These are phyloP conservation scores for Clamator glandarius DNA, from an alignment of 2,797 vertebrate species.

Conservation along the genomic window DNA sequence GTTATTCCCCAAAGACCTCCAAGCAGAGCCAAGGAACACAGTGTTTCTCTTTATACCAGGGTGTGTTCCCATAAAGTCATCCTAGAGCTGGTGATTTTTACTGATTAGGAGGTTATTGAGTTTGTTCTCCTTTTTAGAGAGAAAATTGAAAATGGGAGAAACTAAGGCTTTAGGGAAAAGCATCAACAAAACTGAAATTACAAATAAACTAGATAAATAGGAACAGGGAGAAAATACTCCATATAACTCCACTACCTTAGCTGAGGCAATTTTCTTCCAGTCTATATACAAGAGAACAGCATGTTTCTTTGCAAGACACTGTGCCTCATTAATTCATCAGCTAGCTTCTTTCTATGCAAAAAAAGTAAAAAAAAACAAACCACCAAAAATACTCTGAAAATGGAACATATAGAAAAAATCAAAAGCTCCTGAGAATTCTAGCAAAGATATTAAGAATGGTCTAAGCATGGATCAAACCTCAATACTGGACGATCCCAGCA, in stretches of 20 bases:
- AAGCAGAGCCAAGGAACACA: background rate
- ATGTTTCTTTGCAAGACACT: background rate
- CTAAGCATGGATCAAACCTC: background rate
- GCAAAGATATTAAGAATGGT: background rate
- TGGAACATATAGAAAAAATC: background rate
- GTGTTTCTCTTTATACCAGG: background rate
- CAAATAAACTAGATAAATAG: background rate
- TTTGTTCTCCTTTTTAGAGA: background rate
- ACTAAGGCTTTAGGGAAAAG: background rate
- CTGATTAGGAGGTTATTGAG: background rate
- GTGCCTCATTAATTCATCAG: background rate
- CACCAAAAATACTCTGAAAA: background rate
- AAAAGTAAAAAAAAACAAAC: background rate
- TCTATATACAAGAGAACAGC: background rate
- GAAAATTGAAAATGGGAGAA: background rate
- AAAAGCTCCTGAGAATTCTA: background rate
- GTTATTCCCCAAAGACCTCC: background rate
- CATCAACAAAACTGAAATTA: background rate
- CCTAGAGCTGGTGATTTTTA: background rate
- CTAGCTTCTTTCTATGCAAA: background rate
- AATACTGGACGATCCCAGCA: background rate
- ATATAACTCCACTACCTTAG: background rate
- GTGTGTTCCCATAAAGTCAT: background rate
- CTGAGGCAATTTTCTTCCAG: background rate
- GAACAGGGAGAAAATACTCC: background rate